A percentile compares a stretch with the other conserved stretches of the same genome.
Evolutionary conservation across 2,797 vertebrate species (phyloP).

Genomic region (Spinus olivaceus): DNA sequence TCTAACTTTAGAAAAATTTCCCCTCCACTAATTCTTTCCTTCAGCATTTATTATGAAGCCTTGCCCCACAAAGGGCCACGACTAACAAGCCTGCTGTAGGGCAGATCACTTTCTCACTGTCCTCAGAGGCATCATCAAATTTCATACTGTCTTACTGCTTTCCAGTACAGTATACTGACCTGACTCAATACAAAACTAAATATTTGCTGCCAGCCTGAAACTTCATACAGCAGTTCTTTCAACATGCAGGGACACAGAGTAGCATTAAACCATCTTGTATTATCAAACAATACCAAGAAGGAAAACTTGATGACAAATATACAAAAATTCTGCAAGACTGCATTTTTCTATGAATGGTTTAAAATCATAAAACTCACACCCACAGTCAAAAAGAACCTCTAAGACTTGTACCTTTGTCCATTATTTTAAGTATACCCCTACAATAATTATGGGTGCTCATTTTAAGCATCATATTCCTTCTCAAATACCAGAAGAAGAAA

Average conservation of each 20-base stretch:
- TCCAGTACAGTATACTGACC: background rate
- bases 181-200: background rate
- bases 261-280: background rate
- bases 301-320: background rate
- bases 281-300: background rate
- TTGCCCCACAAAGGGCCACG: background rate
- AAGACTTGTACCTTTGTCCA: background rate
- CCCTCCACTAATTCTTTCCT: background rate
- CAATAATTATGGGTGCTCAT: background rate
- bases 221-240: background rate
- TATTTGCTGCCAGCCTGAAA: background rate
- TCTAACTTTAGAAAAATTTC: background rate
- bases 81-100: background rate
- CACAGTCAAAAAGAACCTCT: background rate
- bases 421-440: background rate
- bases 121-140: conserved; percentile 4
- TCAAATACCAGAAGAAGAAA: background rate
- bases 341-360: background rate
- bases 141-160: background rate
- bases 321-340: background rate
- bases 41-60: background rate
- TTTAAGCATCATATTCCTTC: background rate
- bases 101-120: conserved; percentile 1
- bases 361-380: background rate
- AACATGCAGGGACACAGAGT: background rate